These are phyloP conservation scores for Microctonus brassicae DNA, from an alignment of 2,888 invertebrate genomes.

Conservation along the genomic window DNA sequence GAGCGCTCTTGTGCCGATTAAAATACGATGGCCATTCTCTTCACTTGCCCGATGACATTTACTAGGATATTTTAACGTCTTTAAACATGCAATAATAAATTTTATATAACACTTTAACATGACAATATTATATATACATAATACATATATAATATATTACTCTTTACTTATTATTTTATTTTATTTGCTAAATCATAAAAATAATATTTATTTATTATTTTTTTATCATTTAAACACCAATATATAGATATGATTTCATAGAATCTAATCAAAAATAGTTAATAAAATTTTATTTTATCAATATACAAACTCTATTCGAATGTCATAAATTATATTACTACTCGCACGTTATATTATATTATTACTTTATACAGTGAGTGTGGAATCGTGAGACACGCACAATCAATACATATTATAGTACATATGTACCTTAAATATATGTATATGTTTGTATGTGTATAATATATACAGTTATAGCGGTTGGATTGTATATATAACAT, in stretches of 20 bases:
- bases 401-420: not conserved
- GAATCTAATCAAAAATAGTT: too few species aligned
- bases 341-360: too few species aligned
- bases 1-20: not conserved
- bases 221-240: too few species aligned
- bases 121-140: too few species aligned
- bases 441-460: too few species aligned
- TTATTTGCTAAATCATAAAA: too few species aligned
- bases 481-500: slow-evolving; percentile 31
- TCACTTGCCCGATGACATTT: not conserved
- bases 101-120: not conserved
- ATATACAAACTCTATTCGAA: too few species aligned
- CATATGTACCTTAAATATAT: not conserved
- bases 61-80: not conserved
- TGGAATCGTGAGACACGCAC: not conserved
- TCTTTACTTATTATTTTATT: too few species aligned
- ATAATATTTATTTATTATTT: not conserved
- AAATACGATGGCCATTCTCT: not conserved
- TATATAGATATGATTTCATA: too few species aligned
- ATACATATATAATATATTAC: too few species aligned
- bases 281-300: too few species aligned
- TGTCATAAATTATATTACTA: too few species aligned
- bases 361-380: not conserved
- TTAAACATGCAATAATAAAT: not conserved
- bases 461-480: not conserved